phyloP scores from a whole-genome alignment of 2,113 vertebrate genomes.

The Columba livia region DNA sequence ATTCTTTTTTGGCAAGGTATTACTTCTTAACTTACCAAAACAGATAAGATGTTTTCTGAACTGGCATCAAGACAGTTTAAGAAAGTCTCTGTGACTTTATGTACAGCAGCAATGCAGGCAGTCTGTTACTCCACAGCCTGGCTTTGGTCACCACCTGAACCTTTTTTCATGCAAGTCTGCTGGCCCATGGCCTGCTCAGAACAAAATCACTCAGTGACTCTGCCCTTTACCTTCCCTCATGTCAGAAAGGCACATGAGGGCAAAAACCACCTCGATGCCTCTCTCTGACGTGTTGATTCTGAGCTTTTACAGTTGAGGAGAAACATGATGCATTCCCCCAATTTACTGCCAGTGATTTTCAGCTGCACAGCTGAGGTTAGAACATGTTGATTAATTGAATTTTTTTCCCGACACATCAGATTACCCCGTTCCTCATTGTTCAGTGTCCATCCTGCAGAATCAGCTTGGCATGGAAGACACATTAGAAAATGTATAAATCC shows the following conservation, averaged over 20 bases:
- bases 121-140: background rate
- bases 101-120: background rate
- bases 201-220: background rate
- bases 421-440: background rate
- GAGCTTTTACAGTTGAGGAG: background rate
- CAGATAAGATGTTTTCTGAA: background rate
- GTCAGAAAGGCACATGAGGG: background rate
- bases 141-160: background rate
- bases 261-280: background rate
- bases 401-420: background rate
- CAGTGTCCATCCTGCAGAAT: background rate
- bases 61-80: background rate
- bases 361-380: background rate
- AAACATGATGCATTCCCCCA: background rate
- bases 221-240: background rate
- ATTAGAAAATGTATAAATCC: background rate
- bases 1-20: background rate
- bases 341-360: background rate
- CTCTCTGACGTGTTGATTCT: background rate
- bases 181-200: background rate
- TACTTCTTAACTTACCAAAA: background rate
- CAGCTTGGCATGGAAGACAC: background rate
- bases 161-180: background rate
- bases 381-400: background rate
- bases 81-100: background rate